These are phyloP conservation scores for Melanerpes aurifrons DNA, from an alignment of 2,113 vertebrate genomes.

Conservation along the genomic window DNA sequence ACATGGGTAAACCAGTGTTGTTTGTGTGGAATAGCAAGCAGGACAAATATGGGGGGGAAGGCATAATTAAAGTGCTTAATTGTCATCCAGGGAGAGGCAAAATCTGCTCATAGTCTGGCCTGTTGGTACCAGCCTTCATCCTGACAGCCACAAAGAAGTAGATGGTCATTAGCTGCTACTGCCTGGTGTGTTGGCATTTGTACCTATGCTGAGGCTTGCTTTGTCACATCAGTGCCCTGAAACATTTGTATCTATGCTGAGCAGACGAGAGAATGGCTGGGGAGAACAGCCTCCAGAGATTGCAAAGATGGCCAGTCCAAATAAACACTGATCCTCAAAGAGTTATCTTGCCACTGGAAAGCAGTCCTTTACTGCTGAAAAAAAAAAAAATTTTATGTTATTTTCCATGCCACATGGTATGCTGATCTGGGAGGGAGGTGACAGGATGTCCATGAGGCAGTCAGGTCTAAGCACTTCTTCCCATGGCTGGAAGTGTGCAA, in stretches of 20 bases:
- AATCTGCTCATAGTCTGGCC: rapidly evolving
- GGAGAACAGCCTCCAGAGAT: neutral
- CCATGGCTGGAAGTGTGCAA: rapidly evolving
- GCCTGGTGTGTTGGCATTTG: neutral
- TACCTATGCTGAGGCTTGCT: neutral
- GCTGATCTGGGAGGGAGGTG: neutral
- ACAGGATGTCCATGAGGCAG: rapidly evolving
- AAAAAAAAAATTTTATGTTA: neutral
- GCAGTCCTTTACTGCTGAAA: neutral
- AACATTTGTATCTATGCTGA: too few species aligned
- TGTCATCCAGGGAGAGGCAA: neutral
- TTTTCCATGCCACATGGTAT: rapidly evolving
- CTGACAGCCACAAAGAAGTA: neutral
- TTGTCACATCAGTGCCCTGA: rapidly evolving
- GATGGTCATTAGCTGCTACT: neutral
- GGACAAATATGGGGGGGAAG: neutral
- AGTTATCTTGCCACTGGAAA: neutral
- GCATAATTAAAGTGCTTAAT: neutral
- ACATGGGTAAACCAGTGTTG: neutral
- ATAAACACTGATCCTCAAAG: neutral
- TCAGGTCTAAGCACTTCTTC: neutral
- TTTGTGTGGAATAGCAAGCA: neutral
- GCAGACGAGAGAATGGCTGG: neutral
- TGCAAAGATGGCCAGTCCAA: neutral
- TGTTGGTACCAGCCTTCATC: neutral